Base-by-base conservation (phyloP, 2,888 invertebrate species). In the Spodoptera exigua region DNA sequence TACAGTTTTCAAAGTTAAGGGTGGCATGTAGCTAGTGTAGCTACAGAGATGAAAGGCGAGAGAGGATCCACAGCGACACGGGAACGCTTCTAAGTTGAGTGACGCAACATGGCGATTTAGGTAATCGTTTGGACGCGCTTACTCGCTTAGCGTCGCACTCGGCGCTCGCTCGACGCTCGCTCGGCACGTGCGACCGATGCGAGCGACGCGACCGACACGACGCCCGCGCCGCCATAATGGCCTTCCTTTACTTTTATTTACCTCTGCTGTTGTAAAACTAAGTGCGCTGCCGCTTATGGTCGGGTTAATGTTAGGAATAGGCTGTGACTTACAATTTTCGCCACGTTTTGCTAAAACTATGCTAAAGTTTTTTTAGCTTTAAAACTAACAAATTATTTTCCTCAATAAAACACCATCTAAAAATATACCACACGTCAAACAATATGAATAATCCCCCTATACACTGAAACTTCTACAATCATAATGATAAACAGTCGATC, bases 1-100 rank as follows among this genome's bases (percentile, higher is more conserved):
- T 78, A 79, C 80, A 68, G 78, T 78, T 79, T 62, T 67, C 67
- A 78, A 73, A 76, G 76, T 78, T 67, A 67, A 61, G 73, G 61
- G 53, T 43, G 59, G 60, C 21, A 35, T 57, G 45, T 48, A 27
- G 21, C 12, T 48, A 17, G 21, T 11, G 58, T 5, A 16, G 63
- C 44, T 64, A 35, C 61, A 48, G 44, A 41, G 54, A 60, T 40
- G 47, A 34, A 10, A 18, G 44, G 40, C 11, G 39, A 39, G 34
- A 32, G 36, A 37, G 49, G 37, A 13, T 52, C 52, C 52, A 51
- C 44, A 37, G 11, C 46, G 48, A 78, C 77, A 78, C 45, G 72
- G 49, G 75, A 78, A 78, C 65, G 77, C 77, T 78, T 78, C 80
- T 78, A 77, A 68, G 67, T 62, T 74, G 67, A 79, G 71, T 45